A percentile compares a stretch with the other conserved stretches of the same genome.
These are phyloP conservation scores for Cinclus mexicanus DNA, from an alignment of 2,113 vertebrate genomes.

Conservation along the genomic window DNA sequence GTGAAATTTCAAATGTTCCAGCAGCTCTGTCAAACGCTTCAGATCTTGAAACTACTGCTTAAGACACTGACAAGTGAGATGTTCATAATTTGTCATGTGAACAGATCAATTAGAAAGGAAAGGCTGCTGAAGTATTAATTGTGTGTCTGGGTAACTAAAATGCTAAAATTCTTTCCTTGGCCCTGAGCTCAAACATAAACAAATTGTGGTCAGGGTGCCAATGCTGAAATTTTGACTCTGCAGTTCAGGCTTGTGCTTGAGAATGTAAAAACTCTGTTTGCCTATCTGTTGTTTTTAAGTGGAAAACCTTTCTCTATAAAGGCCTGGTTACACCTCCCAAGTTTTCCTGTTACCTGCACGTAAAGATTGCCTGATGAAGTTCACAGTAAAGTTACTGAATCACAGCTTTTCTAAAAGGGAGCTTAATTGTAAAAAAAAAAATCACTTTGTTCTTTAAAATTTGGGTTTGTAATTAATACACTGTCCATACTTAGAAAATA, in stretches of 20 bases:
- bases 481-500: background rate
- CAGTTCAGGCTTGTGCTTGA: background rate
- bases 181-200: background rate
- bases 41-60: slow-evolving; percentile 57
- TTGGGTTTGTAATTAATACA: background rate
- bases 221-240: background rate
- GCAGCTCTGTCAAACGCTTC: slow-evolving; percentile 64
- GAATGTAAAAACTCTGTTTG: background rate
- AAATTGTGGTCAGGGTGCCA: background rate
- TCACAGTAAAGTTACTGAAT: background rate
- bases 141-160: slow-evolving; percentile 1
- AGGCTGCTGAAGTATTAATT: slow-evolving; percentile 20
- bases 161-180: background rate
- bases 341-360: background rate
- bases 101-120: slow-evolving; percentile 42
- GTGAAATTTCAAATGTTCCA: slow-evolving; percentile 63
- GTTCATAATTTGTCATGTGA: slow-evolving; percentile 61
- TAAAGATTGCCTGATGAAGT: background rate
- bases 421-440: background rate
- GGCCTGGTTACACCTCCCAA: background rate
- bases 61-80: slow-evolving; percentile 55
- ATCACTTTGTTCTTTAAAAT: background rate
- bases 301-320: background rate
- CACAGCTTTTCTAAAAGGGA: background rate
- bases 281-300: background rate